Evolutionary conservation across 2,113 vertebrate genomes (phyloP).

Genomic region (Gymnobelideus leadbeateri): DNA sequence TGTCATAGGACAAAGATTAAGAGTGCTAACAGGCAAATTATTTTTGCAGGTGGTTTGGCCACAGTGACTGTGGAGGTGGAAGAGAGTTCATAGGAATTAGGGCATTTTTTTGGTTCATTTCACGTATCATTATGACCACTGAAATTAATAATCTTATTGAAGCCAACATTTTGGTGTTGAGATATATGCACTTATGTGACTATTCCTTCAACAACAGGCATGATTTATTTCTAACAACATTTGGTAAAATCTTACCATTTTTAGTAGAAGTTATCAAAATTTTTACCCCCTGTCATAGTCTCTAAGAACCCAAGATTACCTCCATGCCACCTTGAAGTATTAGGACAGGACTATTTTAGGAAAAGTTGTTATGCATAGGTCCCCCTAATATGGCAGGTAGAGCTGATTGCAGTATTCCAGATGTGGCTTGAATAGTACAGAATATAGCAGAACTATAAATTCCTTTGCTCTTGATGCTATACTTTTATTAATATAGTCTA

Average conservation of each 20-base stretch:
- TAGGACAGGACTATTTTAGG: not conserved
- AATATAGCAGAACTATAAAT: not conserved
- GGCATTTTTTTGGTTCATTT: not conserved
- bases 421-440: not conserved
- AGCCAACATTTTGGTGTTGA: not conserved
- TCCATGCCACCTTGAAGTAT: not conserved
- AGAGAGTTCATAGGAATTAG: not conserved
- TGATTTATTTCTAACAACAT: not conserved
- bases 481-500: not conserved
- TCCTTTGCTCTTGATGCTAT: not conserved
- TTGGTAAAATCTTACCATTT: not conserved
- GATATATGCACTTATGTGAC: too few relatives aligned
- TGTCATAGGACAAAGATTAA: not conserved
- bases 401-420: not conserved
- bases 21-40: not conserved
- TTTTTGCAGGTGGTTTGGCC: not conserved
- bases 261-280: not conserved
- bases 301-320: not conserved
- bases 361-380: not conserved
- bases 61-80: not conserved
- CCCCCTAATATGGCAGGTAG: not conserved
- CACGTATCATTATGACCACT: not conserved
- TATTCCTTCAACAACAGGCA: not conserved
- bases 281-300: not conserved
- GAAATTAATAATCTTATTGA: not conserved